Conservation (phyloP, 1,140 invertebrate genomes). For the Dufourea novaeangliae region DNA sequence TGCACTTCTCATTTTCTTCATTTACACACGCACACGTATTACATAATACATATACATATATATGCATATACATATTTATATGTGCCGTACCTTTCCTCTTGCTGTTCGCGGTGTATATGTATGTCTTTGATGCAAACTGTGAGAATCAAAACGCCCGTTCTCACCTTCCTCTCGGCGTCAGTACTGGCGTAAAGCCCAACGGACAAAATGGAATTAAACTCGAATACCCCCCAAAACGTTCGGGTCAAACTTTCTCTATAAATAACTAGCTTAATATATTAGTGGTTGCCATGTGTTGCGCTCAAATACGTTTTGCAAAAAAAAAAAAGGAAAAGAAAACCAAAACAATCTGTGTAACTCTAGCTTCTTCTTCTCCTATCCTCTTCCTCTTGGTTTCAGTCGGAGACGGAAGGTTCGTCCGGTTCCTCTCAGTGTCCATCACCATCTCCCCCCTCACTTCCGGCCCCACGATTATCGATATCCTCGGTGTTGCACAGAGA, state of each 20-base stretch:
- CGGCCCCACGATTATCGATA: neutral
- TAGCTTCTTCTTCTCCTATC: constrained; percentile 15
- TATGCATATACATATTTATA: constrained; percentile 6
- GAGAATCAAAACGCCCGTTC: constrained; percentile 38
- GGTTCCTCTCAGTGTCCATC: constrained; percentile 19
- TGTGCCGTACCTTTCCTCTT: neutral
- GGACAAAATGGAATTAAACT: constrained; percentile 32
- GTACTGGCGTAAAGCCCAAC: constrained; percentile 25
- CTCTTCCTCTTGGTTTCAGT: neutral
- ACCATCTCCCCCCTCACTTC: neutral
- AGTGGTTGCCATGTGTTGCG: constrained; percentile 35
- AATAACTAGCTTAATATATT: constrained; percentile 49
- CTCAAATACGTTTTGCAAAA: constrained; percentile 42
- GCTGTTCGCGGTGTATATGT: neutral
- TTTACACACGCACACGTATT: neutral
- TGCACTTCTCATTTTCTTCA: neutral
- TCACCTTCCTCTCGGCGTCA: constrained; percentile 21
- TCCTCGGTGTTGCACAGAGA: neutral
- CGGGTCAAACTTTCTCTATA: constrained; percentile 36
- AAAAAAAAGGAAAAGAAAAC: no score
- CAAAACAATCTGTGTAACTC: constrained; percentile 26
- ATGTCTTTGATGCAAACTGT: constrained; percentile 27
- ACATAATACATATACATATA: neutral
- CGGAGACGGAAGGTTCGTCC: constrained; percentile 21
- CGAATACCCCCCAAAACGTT: constrained; percentile 20